A percentile compares a stretch with the other conserved stretches of the same genome.
These are phyloP conservation scores for Phyllotreta striolata DNA, from an alignment of 2,888 invertebrate species.

Conservation along the genomic window DNA sequence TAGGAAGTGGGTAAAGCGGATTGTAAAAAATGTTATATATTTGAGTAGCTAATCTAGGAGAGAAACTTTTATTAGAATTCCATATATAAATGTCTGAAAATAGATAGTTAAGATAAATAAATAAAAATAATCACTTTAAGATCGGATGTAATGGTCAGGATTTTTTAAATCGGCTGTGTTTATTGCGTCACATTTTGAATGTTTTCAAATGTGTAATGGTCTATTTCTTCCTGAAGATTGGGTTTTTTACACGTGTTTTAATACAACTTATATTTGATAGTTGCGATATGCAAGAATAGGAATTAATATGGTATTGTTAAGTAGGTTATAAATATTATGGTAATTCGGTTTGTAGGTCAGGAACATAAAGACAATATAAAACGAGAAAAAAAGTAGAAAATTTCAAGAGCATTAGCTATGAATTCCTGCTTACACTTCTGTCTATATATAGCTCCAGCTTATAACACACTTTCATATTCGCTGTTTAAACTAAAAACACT, in stretches of 20 bases:
- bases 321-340: slow-evolving; percentile 5
- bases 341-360: slow-evolving; percentile 29
- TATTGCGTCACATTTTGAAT: no score
- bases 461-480: slow-evolving; percentile 40
- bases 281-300: background rate
- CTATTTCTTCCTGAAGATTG: no score
- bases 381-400: slow-evolving; percentile 14
- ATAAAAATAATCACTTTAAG: no score
- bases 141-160: no score
- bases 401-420: slow-evolving; percentile 41
- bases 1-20: background rate
- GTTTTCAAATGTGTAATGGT: no score
- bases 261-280: no score
- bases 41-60: no score
- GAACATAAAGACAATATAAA: slow-evolving; percentile 23
- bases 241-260: no score
- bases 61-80: no score
- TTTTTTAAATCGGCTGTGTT: no score
- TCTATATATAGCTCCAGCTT: slow-evolving; percentile 52
- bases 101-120: no score
- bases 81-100: no score
- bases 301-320: background rate
- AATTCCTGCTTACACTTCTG: slow-evolving; percentile 46
- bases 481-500: slow-evolving; percentile 32
- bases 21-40: background rate